Evolutionary conservation across 2,113 vertebrate species (phyloP), one percentile per base, ranked within the genome.

Genomic region (Tauraco erythrolophus): DNA sequence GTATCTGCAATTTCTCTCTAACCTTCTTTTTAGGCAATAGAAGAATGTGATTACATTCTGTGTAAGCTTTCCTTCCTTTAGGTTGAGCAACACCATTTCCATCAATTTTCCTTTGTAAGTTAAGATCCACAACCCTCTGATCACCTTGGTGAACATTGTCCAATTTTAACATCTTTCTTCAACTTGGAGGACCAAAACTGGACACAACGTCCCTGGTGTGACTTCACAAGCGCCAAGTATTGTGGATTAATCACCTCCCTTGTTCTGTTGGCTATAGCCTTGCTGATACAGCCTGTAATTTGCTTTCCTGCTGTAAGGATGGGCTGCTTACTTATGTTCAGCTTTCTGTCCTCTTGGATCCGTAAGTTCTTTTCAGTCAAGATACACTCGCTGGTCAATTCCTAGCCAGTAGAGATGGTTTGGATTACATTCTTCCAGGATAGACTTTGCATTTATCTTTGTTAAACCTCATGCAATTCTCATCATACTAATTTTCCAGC

Each of bases 161-260:
- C 16, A 35, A 48, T 70, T 74, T 57, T 93, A 74, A 11, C 16
- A 19, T 39, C 9, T 89, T 6, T 61, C 25, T 70, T 68, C 41
- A 62, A 56, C 2, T 14, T 28, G 19, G 30, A 56, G 57, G 24
- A 80, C 0, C 2, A 88, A 71, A 83, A 35, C 10, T 54, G 22
- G 14, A 41, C 13, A 24, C 18, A 25, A 2, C 0, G 0, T 66
- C 70, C 17, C 53, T 74, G 14, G 3, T 70, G 37, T 41, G n/a
- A 10, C 19, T 68, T 84, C 16, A 28, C 16, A 74, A 69, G 7
- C 60, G 23, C 27, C 62, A 60, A 41, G 2, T 43, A 30, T 7
- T 61, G 12, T 39, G 10, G 28, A 39, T 72, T 69, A 61, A 72
- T 61, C 18, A 9, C 14, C 53, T 60, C 16, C 11, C 16, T 68